phyloP scores from a whole-genome alignment of 2,888 invertebrate species.

The Brachylomia viminalis region DNA sequence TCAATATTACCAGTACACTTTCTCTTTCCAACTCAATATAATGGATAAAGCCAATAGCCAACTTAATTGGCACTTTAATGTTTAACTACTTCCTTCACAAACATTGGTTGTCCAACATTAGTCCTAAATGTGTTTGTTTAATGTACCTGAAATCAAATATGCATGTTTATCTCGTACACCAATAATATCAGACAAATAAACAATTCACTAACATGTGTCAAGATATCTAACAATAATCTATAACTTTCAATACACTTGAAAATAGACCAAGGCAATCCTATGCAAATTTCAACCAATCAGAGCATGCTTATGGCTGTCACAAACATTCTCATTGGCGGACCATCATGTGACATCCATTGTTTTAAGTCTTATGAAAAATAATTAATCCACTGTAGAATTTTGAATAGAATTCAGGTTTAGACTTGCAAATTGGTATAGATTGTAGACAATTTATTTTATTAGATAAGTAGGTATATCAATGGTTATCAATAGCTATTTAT shows the following conservation, averaged over 20 bases:
- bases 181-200: conserved; percentile 6
- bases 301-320: conserved; percentile 2
- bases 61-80: conserved; percentile 11
- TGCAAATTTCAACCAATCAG: conserved; percentile 57
- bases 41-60: conserved; percentile 16
- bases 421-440: neutral
- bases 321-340: conserved; percentile 41
- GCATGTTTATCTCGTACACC: neutral
- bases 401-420: conserved; percentile 7
- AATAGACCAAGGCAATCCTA: conserved; percentile 59
- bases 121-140: neutral
- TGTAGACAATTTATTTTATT: neutral
- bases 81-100: conserved; percentile 2
- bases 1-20: conserved; percentile 30
- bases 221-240: conserved; percentile 41
- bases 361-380: conserved; percentile 9
- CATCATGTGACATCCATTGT: conserved; percentile 44
- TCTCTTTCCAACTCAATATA: conserved; percentile 26
- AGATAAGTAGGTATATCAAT: neutral
- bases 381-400: neutral
- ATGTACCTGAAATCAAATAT: neutral
- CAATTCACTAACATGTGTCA: conserved; percentile 17
- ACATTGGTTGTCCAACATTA: conserved; percentile 12
- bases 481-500: conserved; percentile 14
- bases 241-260: conserved; percentile 47